Evolutionary conservation across 2,888 invertebrate genomes (phyloP).

Genomic region (Epinotia brunnichana): DNA sequence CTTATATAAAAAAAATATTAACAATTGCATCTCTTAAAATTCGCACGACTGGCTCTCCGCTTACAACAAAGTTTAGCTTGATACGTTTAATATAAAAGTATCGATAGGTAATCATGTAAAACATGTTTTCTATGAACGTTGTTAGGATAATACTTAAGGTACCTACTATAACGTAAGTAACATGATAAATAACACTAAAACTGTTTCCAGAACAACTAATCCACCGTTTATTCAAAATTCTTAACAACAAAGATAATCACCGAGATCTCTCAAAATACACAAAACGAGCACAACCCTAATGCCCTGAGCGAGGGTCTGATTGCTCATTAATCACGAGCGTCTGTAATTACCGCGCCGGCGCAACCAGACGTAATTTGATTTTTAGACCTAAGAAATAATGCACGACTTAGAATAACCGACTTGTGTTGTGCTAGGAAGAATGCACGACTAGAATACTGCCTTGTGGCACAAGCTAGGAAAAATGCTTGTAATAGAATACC

Average conservation of each 20-base stretch:
- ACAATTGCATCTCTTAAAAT: not conserved
- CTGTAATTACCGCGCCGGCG: conserved; percentile 76
- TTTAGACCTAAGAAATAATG: conserved; percentile 71
- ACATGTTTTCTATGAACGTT: no score
- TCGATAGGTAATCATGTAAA: not conserved
- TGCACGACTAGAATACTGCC: not conserved
- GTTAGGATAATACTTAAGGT: not conserved
- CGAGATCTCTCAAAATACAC: conserved; percentile 54
- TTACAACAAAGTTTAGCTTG: not conserved
- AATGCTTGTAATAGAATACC: not conserved
- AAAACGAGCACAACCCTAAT: conserved; percentile 62
- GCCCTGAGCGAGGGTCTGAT: conserved; percentile 66
- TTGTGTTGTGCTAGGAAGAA: conserved; percentile 15
- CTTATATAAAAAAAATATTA: not conserved
- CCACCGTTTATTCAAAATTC: conserved; percentile 30
- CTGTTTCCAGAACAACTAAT: conserved; percentile 21
- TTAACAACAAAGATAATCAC: conserved; percentile 50
- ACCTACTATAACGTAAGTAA: not conserved
- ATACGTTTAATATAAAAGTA: not conserved
- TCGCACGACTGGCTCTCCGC: not conserved
- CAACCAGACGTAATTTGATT: conserved; percentile 70
- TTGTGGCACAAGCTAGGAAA: not conserved
- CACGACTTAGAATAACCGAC: conserved; percentile 47
- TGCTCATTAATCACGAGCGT: conserved; percentile 79
- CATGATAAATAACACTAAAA: not conserved